Evolutionary conservation across 2,113 vertebrate species (phyloP), one percentile per base, ranked within the genome.

Genomic region (Oostethus manadensis): DNA sequence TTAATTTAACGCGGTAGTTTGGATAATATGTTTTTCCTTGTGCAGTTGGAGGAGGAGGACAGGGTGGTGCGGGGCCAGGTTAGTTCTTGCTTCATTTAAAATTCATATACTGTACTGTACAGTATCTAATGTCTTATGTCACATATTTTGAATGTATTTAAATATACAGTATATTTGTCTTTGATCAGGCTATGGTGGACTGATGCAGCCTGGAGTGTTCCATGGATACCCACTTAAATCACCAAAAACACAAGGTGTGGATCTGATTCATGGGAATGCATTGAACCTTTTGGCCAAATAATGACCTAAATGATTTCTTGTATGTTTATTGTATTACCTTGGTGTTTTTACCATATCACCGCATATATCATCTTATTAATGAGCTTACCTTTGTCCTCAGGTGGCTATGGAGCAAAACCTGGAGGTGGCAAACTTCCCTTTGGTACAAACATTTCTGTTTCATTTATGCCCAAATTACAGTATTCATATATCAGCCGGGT

Each of bases 161-260:
- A 51, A 56, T 33, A 42, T 42, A 42, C 38, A 42, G 11, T 4
- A 44, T 54, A 15, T 57, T 9, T 13, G 3, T 63, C n/a, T 10
- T 16, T 51, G 15, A 58, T 29, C 81, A 89, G 68, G 89, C 48
- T 94, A 90, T 79, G 91, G 89, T 58, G 93, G 90, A 56, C 91
- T 21, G 1, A 70, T 88, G 79, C 90, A 95, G 83, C 93, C 93
- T 0, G 96, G 97, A 60, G 92, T 98, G 17, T 96, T 97, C 58
- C 89, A 96, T 56, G 97, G 97, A 67, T 99, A 99, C 80, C 97
- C 97, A 43, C 96, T 99, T 55, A 97, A 94, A 87, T 88, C 95
- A 47, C 97, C 97, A 72, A 96, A 96, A 86, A 70, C 87, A 14
- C 93, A 92, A 91, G 95, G 97, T 87, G 77, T n/a, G 51, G 18